Evolutionary conservation across 2,888 invertebrate genomes (phyloP), one percentile per base, ranked within the genome.

Genomic region (Agrotis ipsilon): DNA sequence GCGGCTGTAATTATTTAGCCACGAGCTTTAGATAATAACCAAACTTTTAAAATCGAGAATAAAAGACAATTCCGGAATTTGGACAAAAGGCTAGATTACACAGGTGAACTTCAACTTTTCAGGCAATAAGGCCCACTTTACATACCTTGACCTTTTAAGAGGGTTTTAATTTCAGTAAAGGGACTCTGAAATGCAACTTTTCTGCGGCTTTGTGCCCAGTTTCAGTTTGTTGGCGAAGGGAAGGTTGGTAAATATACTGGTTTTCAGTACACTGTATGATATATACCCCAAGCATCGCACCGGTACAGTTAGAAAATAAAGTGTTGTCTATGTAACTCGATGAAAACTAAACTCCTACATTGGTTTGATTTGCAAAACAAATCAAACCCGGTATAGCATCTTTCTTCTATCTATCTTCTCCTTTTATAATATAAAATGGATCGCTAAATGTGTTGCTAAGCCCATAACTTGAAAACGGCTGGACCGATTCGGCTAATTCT

Each of bases 141-240:
- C 27, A 62, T 24, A 68, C 32, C 49, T 58, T 54, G 76, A 66
- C 78, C 76, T 71, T 66, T 63, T 24, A 76, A 65, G 61, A 54
- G 80, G 60, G 60, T 61, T 60, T 45, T 19, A 54, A 64, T 76
- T 71, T 76, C 19, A 52, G 39, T 57, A 52, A 6, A 21, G 48
- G 60, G 52, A 43, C 63, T 64, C 19, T 57, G 39, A 48, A 72
- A 63, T 67, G 45, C 49, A 80, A 80, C 72, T 81, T 79, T 78
- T 76, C 48, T 72, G 78, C 7, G 78, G 78, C 24, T 67, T 81
- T 72, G 63, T 72, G 61, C 54, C 48, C 51, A 39, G 49, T 79
- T 67, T 76, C 67, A 80, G 77, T 76, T 78, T 1, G 7, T n/a
- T 24, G 19, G 39, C 27, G 48, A 45, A 69, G 70, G 61, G 43